These are phyloP conservation scores for Tachuris rubrigastra DNA, from an alignment of 2,113 vertebrate species.

Conservation along the genomic window DNA sequence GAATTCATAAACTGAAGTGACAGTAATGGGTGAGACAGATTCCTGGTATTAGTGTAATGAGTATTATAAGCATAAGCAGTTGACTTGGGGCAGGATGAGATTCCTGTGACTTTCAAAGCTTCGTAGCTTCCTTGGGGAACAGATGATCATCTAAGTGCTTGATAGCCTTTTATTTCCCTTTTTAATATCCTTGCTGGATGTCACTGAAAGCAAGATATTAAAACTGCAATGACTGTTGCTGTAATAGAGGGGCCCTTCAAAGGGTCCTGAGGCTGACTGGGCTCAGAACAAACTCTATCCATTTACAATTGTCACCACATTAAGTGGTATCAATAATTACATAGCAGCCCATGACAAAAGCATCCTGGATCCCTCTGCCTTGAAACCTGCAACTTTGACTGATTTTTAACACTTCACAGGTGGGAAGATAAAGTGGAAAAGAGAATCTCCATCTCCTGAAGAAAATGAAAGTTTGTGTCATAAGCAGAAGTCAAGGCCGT, in stretches of 20 bases:
- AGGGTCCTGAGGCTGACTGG: not conserved
- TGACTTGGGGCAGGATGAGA: not conserved
- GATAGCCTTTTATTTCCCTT: not conserved
- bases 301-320: not conserved
- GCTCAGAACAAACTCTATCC: not conserved
- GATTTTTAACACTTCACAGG: not conserved
- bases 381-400: not conserved
- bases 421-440: not conserved
- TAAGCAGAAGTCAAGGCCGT: accelerated
- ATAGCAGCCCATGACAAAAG: not conserved
- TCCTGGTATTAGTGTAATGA: not conserved
- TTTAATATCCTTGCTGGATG: not conserved
- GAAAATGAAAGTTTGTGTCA: not conserved
- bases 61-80: not conserved
- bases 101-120: not conserved
- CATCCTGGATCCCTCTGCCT: not conserved
- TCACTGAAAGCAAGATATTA: not conserved
- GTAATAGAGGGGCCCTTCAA: not conserved
- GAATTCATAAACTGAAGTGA: not conserved
- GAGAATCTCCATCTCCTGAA: not conserved
- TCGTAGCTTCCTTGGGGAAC: not conserved
- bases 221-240: not conserved
- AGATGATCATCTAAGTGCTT: not conserved
- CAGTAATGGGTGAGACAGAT: not conserved
- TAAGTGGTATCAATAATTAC: not conserved